Percentiles rank a stretch among this genome's conserved stretches.
phyloP scores from a whole-genome alignment of 2,797 vertebrate genomes.

The Loriculus beryllinus region DNA sequence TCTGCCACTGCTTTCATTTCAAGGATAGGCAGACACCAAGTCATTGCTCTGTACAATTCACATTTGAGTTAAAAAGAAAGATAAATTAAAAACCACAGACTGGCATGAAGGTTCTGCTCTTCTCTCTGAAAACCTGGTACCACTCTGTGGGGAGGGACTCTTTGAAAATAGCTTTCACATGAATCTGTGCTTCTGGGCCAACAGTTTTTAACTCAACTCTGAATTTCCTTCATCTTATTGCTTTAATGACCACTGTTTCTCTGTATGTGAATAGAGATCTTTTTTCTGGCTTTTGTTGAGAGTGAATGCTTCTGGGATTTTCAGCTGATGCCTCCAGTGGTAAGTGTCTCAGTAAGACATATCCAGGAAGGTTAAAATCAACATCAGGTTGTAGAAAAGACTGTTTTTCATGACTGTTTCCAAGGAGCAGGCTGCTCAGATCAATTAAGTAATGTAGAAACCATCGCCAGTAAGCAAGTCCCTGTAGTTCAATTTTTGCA shows the following conservation, averaged over 20 bases:
- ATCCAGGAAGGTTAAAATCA: neutral
- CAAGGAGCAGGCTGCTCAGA: neutral
- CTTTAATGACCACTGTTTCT: neutral
- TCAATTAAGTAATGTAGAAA: slow-evolving; percentile 40
- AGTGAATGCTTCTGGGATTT: neutral
- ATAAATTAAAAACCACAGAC: neutral
- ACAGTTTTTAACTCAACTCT: neutral
- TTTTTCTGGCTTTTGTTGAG: neutral
- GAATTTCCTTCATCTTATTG: neutral
- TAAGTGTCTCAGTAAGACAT: neutral
- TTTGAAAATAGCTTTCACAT: neutral
- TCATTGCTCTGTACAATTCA: neutral
- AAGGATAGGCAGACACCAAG: neutral
- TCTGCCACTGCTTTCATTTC: neutral
- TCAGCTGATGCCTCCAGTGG: neutral
- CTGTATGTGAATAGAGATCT: neutral
- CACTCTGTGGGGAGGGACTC: neutral
- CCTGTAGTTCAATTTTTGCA: slow-evolving; percentile 15
- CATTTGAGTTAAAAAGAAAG: neutral
- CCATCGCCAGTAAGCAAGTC: slow-evolving; percentile 1
- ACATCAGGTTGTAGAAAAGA: neutral
- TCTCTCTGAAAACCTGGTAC: neutral
- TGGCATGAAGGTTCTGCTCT: neutral
- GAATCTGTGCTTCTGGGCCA: neutral
- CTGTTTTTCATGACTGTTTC: neutral